Evolutionary conservation across 2,113 vertebrate genomes (phyloP).

Genomic region (Prietella phreatophila): DNA sequence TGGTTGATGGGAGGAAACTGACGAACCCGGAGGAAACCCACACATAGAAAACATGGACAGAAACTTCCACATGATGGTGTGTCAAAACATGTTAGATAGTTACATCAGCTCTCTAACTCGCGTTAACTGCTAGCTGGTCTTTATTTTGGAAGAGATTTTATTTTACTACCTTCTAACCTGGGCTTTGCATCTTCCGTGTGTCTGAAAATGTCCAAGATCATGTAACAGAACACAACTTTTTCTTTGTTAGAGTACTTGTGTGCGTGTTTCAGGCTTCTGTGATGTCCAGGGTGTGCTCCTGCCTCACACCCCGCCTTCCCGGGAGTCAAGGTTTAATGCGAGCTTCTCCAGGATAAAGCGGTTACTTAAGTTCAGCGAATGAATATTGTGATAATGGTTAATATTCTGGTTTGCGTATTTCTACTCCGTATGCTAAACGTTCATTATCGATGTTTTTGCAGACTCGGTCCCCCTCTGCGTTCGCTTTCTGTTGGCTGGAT

Average conservation of each 20-base stretch:
- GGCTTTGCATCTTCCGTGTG: neutral
- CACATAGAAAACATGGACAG: neutral
- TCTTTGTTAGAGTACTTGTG: neutral
- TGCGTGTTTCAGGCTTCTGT: neutral
- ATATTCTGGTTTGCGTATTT: neutral
- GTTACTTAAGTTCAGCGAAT: neutral
- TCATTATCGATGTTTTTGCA: constrained; percentile 34
- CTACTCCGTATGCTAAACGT: neutral
- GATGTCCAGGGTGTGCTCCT: neutral
- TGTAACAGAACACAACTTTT: neutral
- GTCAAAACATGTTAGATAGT: neutral
- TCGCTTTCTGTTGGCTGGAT: constrained; percentile 74
- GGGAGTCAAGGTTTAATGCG: neutral
- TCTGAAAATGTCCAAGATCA: neutral
- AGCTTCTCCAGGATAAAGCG: neutral
- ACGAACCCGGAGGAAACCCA: neutral
- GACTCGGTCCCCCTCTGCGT: constrained; percentile 42
- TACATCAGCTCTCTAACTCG: neutral
- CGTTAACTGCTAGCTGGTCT: neutral
- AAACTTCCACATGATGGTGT: neutral
- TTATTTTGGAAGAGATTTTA: neutral
- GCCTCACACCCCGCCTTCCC: neutral
- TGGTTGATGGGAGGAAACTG: neutral
- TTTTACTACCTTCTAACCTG: neutral
- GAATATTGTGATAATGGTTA: constrained; percentile 1